Percentiles rank a stretch among this genome's conserved stretches.
Conservation (phyloP, 2,797 vertebrate genomes). For the Antrozous pallidus region DNA sequence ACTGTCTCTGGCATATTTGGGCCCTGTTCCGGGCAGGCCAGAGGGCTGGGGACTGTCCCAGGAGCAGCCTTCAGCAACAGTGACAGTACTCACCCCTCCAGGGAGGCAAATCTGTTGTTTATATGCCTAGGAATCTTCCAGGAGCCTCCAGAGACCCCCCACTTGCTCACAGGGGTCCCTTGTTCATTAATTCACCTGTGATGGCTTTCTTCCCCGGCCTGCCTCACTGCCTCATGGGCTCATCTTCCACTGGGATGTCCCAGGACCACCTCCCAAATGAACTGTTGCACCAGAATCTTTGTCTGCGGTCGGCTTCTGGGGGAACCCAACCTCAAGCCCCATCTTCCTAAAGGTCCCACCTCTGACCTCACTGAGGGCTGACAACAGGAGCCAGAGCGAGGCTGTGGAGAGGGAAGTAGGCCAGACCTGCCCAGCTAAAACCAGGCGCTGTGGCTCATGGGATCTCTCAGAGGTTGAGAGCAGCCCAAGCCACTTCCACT, state of each 20-base stretch:
- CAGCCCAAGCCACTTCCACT: background rate
- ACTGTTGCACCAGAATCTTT: background rate
- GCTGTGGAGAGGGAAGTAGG: background rate
- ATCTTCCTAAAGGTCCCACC: background rate
- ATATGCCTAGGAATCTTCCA: background rate
- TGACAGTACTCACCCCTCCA: background rate
- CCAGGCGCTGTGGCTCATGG: background rate
- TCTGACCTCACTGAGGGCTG: background rate
- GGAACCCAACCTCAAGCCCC: background rate
- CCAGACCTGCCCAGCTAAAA: background rate
- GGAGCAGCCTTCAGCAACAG: background rate
- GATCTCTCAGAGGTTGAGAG: background rate
- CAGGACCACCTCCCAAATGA: background rate
- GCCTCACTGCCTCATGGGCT: background rate
- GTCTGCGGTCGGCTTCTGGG: background rate
- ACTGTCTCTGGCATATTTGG: background rate
- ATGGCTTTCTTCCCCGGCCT: background rate
- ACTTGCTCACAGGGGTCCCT: background rate
- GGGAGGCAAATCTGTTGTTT: no score
- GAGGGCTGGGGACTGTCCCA: background rate
- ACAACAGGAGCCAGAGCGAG: background rate
- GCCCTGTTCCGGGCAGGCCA: background rate
- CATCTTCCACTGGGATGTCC: background rate
- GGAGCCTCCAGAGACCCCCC: background rate
- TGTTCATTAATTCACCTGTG: background rate